Percentiles rank a stretch among this genome's conserved stretches.
Conservation (phyloP, 37 sponge, comb jelly and placozoan species). For the Beroe ovata region DNA sequence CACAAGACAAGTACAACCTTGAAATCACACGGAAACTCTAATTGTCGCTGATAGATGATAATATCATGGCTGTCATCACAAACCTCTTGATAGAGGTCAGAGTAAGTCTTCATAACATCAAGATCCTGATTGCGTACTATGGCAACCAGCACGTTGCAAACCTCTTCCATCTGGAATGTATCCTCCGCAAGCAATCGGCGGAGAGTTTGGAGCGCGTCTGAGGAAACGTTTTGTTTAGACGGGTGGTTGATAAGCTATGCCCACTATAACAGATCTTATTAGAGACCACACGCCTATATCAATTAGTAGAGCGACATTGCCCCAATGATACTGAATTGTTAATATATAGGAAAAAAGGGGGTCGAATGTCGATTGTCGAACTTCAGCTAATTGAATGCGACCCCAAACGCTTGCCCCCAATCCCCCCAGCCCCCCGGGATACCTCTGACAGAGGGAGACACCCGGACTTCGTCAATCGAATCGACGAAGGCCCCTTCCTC, state of each 20-base stretch:
- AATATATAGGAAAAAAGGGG: background rate
- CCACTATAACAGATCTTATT: no score
- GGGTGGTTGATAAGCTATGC: no score
- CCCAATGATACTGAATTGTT: no score
- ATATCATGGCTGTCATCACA: background rate
- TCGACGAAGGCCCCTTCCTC: background rate
- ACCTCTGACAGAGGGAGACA: background rate
- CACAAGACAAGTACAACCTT: background rate
- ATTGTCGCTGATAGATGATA: no score
- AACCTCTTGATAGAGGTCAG: background rate
- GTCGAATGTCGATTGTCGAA: no score
- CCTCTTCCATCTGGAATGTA: background rate
- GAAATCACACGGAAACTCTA: no score
- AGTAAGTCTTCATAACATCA: background rate
- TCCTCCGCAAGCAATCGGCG: background rate
- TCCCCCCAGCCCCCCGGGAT: background rate
- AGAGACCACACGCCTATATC: no score
- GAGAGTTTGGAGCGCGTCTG: background rate
- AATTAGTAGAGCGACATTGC: no score
- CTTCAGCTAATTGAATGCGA: no score
- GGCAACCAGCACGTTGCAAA: background rate
- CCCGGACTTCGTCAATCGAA: background rate
- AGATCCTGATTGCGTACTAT: background rate
- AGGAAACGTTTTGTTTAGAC: no score
- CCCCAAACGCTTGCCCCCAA: no score